phyloP scores from a whole-genome alignment of 2,888 invertebrate species.

The Rhamnusium bicolor region DNA sequence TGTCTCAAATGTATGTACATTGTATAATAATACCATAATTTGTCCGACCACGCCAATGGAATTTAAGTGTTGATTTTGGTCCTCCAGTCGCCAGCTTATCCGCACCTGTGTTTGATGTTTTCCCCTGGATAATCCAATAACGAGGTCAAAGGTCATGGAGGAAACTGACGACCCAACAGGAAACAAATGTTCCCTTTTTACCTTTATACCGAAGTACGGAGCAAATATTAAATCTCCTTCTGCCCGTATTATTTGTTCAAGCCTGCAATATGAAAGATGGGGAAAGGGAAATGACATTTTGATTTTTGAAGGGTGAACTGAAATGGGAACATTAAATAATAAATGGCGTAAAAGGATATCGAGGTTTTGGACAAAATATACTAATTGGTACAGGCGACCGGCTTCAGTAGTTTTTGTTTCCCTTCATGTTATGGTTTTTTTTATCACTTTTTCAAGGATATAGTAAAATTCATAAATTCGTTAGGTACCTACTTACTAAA shows the following conservation, averaged over 20 bases:
- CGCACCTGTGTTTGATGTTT: constrained; percentile 47
- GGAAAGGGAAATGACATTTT: constrained; percentile 7
- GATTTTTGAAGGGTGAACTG: background rate
- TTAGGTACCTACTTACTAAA: too few species aligned
- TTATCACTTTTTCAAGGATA: too few species aligned
- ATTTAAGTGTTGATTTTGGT: constrained; percentile 33
- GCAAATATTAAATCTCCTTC: constrained; percentile 29
- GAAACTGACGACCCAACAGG: constrained; percentile 31
- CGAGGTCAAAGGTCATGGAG: constrained; percentile 40
- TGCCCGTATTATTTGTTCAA: constrained; percentile 16
- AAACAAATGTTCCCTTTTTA: constrained; percentile 35
- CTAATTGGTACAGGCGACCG: background rate
- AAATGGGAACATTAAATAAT: background rate
- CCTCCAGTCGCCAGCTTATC: constrained; percentile 40
- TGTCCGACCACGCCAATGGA: background rate
- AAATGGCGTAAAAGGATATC: background rate
- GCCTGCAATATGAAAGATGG: constrained; percentile 15
- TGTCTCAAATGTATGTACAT: too few species aligned
- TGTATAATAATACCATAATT: background rate
- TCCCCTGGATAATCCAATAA: constrained; percentile 46
- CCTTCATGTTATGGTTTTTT: background rate
- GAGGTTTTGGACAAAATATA: background rate
- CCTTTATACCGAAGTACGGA: constrained; percentile 16
- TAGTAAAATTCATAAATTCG: too few species aligned
- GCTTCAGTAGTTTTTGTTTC: background rate